Base-by-base conservation (phyloP, 1,140 invertebrate species). In the Babylonia areolata region DNA sequence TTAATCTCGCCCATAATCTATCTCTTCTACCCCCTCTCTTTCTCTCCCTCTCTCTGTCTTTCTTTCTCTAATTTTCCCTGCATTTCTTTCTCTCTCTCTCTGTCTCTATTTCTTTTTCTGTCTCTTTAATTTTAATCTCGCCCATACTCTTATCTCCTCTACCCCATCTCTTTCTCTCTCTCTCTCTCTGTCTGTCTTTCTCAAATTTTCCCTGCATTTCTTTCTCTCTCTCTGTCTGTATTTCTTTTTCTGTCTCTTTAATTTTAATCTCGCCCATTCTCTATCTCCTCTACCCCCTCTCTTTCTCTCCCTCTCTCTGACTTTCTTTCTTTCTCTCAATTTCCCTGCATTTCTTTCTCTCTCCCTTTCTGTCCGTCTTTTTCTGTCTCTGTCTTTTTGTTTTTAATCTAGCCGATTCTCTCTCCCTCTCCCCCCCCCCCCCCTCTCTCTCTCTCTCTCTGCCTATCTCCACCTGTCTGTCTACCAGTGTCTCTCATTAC, bases 251-350 rank as follows among this genome's bases (percentile, higher is more conserved):
- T 77, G 37, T 77, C 37, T 77, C 35, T 73, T 64, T 28, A 12
- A 6, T 64, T 28, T 23, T 20, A 12, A 3, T 64, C 58, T 64
- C 58, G 3, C 58, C 28, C 58, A 23, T 20, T 64, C 58, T 28
- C 58, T 64, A 6, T 64, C 20, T 23, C 20, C 58, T 20, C n/a
- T n/a, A n/a, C n/a, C n/a, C n/a, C n/a, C n/a, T n/a, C n/a, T 51
- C 77, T 79, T 9, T 79, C 77, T 79, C 77, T 79, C 77, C 42
- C 28, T 51, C 77, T 79, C 37, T 79, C 77, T 79, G 12, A 42
- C 77, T 40, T 9, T 79, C 77, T 31, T 39, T 79, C 42, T 79
- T 39, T 42, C 35, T 39, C 42, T 46, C 42, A 6, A 5, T 46
- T 15, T 73, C 33, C 5, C 31, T 33, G n/a, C 17, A 3, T 33